Base-by-base conservation (phyloP, 2,797 vertebrate genomes). In the Lagodon rhomboides region DNA sequence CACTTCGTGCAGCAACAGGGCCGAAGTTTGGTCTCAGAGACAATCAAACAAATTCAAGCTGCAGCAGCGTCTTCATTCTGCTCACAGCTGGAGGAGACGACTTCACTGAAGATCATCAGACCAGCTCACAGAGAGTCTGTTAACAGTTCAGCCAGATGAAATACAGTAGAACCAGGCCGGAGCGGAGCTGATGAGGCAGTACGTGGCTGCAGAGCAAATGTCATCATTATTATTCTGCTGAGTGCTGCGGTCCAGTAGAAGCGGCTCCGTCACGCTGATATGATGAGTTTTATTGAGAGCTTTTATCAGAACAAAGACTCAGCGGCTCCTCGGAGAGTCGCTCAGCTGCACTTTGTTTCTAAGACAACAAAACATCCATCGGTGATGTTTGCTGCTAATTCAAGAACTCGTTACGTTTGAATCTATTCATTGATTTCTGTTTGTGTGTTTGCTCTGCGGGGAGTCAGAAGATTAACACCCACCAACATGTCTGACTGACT, bases 41-140 rank as follows among this genome's bases (percentile, higher is more conserved):
- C 47, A 60, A 3, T 75, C 3, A 43, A 56, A 82, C 38, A 16
- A 68, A 79, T 56, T 68, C 54, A 50, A 54, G 74, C 12, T 17
- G 54, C 72, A 25, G 64, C 59, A 11, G 51, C 50, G 38, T 83
- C 83, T 78, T 70, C 27, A 73, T 77, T 87, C 13, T 9, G 34
- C 75, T 67, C 75, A 64, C 60, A 79, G 70, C 55, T 47, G 61
- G 75, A 55, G 61, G 51, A 75, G 55, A 80, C 76, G 1, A 79
- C 75, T 81, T 75, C 50, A 70, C 65, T 58, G n/a, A 51, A 6
- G 59, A 18, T 53, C 13, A 82, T 87, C 68, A 61, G 75, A 74
- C 84, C 59, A 59, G 50, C n/a, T 64, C 60, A 15, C 59, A 70
- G 74, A 61, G 54, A 58, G 75, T 54, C 69, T 50, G 56, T 47